Base-by-base conservation (phyloP, 2,888 invertebrate species). In the Carpatolechia fugitivella region DNA sequence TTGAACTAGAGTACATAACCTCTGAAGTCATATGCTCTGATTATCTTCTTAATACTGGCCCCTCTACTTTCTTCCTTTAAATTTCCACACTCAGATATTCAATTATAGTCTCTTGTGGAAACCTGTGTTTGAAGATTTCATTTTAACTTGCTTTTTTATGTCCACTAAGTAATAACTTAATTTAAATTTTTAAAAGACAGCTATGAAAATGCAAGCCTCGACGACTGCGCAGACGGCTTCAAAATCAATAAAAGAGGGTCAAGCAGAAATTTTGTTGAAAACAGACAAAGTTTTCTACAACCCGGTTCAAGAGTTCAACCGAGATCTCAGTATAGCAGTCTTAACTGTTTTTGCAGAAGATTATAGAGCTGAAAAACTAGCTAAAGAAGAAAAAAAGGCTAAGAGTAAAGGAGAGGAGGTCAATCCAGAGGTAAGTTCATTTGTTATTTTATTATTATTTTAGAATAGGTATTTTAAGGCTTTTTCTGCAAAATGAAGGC, bases 251-350 rank as follows among this genome's bases (percentile, higher is more conserved):
- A 91, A 82, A 52, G 98, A 98, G 88, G 97, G 97, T 0, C 91
- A 93, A 68, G 97, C 97, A 0, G 93, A 93, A 74, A 94, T 98
- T 59, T 84, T 93, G 52, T 92, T 95, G 1, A 89, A 91, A 44
- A 82, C 87, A 1, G 94, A 94, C 35, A 94, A 95, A 74, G 98
- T 99, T 0, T 99, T 99, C 83, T 99, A 99, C 77, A 99, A 99
- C 86, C 97, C 99, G 0, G 99, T 99, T 0, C 98, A 99, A 82
- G 98, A 99, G 81, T 99, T 99, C 73, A 99, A 99, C 80, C 92
- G 99, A 61, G 99, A 99, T 86, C 87, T 99, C 50, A 96, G 96
- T 74, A 92, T 96, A 66, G 92, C 94, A 4, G 96, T 95, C 0
- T 77, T 97, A 18, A 92, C 91, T 56, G 88, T 93, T n/a, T 95